These are phyloP conservation scores for Psettodes erumei DNA, from an alignment of 2,113 vertebrate genomes.

Conservation along the genomic window DNA sequence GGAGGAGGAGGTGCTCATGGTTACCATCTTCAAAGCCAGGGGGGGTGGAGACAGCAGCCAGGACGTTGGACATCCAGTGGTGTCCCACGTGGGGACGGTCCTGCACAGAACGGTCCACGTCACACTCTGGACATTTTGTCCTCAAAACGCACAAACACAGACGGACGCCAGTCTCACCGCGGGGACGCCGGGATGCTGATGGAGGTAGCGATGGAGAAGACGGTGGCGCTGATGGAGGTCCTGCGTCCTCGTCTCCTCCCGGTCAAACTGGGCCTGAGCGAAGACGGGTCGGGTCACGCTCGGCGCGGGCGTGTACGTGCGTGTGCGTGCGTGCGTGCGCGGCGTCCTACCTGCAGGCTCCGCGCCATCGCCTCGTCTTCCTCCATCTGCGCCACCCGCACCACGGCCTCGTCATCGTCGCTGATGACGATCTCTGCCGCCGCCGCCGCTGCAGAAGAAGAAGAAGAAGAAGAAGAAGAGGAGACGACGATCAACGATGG, in stretches of 20 bases:
- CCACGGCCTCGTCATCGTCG: slow-evolving; percentile 74
- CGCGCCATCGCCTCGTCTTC: slow-evolving; percentile 81
- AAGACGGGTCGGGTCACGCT: neutral
- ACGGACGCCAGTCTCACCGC: slow-evolving; percentile 41
- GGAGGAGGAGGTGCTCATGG: neutral
- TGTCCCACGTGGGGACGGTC: slow-evolving; percentile 49
- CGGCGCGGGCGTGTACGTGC: neutral
- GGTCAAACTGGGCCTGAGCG: slow-evolving; percentile 80
- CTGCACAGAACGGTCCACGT: slow-evolving; percentile 64
- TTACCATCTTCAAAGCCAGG: slow-evolving; percentile 51
- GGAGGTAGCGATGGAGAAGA: slow-evolving; percentile 25
- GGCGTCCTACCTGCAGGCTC: slow-evolving; percentile 76
- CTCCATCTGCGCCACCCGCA: slow-evolving; percentile 75
- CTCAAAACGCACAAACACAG: neutral
- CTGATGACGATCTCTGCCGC: slow-evolving; percentile 76
- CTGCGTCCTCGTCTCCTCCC: slow-evolving; percentile 60
- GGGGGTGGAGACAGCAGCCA: slow-evolving; percentile 53
- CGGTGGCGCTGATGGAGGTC: slow-evolving; percentile 22
- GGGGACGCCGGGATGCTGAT: slow-evolving; percentile 28
- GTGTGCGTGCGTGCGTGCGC: neutral
- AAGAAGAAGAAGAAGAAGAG: too few relatives aligned
- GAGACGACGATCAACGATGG: too few relatives aligned
- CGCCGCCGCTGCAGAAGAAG: neutral
- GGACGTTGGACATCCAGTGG: slow-evolving; percentile 74
- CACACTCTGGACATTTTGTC: too few relatives aligned